These are phyloP conservation scores for Cryptoleucopteryx plumbea DNA, from an alignment of 2,113 vertebrate species.

Conservation along the genomic window DNA sequence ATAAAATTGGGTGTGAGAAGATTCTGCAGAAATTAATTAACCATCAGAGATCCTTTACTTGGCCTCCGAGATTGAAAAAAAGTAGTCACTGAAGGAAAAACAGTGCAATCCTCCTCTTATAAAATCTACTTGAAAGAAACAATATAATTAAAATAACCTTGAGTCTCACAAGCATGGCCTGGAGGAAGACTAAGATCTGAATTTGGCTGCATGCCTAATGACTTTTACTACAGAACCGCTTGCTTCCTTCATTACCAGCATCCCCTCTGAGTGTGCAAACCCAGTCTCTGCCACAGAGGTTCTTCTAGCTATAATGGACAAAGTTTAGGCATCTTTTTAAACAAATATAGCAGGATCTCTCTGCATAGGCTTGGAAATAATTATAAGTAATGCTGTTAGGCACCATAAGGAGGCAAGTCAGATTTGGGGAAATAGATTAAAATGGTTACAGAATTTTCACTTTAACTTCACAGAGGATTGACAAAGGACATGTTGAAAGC, in stretches of 20 bases:
- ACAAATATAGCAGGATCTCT: background rate
- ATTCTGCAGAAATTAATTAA: background rate
- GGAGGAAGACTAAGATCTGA: conserved; percentile 73
- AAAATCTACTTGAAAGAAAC: conserved; percentile 73
- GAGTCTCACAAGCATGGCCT: conserved; percentile 69
- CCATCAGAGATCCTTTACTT: background rate
- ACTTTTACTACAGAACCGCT: background rate
- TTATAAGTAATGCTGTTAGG: background rate
- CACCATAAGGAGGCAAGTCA: background rate
- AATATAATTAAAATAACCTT: conserved; percentile 73
- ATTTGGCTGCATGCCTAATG: conserved; percentile 75
- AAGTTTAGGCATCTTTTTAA: background rate
- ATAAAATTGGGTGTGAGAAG: background rate
- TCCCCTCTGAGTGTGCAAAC: background rate
- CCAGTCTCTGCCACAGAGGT: background rate
- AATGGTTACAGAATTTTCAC: background rate
- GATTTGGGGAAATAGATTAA: background rate
- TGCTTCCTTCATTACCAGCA: background rate
- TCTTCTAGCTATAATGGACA: background rate
- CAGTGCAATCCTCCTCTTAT: background rate
- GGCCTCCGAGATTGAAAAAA: background rate
- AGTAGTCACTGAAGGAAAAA: background rate
- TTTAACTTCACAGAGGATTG: background rate
- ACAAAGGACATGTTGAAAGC: background rate
- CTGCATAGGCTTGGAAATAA: background rate